These are phyloP conservation scores for Luscinia megarhynchos DNA, from an alignment of 2,797 vertebrate species.

Conservation along the genomic window DNA sequence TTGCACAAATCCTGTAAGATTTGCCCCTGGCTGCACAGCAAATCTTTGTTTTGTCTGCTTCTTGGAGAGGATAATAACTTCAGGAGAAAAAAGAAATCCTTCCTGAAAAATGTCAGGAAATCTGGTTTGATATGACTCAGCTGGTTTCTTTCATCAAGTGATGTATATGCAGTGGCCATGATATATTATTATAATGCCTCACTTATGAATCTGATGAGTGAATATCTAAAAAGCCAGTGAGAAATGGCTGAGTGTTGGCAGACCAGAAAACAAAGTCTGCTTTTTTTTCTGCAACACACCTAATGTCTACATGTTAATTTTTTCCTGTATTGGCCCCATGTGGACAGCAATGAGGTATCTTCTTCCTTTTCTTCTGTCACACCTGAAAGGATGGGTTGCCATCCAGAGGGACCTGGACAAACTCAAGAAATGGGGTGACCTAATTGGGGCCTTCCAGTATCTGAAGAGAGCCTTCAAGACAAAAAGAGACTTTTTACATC, in stretches of 20 bases:
- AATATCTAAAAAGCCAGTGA: not conserved
- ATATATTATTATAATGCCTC: not conserved
- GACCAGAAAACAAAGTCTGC: not conserved
- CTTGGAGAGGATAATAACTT: slow-evolving; percentile 8
- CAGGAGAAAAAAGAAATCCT: not conserved
- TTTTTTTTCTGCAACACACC: not conserved
- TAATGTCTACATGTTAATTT: not conserved
- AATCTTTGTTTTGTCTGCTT: slow-evolving; percentile 40
- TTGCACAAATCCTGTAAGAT: slow-evolving; percentile 24
- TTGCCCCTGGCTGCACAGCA: not conserved
- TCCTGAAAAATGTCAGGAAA: slow-evolving; percentile 34
- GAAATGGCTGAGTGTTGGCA: not conserved
- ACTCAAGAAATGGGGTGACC: not conserved
- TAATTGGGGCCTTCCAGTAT: not conserved
- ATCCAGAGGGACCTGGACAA: not conserved
- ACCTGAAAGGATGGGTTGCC: not conserved
- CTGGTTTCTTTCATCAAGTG: slow-evolving; percentile 5
- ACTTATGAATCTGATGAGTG: slow-evolving; percentile 7
- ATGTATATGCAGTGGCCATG: not conserved
- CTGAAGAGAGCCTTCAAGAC: not conserved
- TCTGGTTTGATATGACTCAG: slow-evolving; percentile 1
- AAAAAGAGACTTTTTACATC: not conserved
- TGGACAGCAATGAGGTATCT: not conserved
- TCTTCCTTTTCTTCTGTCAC: not conserved
- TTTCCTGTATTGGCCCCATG: not conserved